These are phyloP conservation scores for Miniopterus natalensis DNA, from an alignment of 2,113 vertebrate species.

Conservation along the genomic window DNA sequence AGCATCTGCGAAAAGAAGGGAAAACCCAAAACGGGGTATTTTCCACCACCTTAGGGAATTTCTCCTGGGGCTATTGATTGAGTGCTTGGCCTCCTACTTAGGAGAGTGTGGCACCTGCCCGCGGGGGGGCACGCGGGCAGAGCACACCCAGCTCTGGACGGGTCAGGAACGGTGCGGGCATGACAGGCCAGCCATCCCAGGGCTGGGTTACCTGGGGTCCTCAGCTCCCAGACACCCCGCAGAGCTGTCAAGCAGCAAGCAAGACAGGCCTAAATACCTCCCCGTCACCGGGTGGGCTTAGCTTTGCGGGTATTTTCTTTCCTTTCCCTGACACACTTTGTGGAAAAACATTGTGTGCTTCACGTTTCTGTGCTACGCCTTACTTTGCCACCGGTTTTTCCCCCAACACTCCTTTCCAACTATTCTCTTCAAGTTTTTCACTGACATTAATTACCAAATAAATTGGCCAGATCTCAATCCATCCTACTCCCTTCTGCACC, in stretches of 20 bases:
- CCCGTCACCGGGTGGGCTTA: neutral
- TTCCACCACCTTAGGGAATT: conserved; percentile 21
- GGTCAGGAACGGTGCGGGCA: neutral
- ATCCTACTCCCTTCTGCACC: neutral
- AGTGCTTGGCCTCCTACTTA: neutral
- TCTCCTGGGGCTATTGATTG: conserved; percentile 62
- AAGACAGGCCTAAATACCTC: neutral
- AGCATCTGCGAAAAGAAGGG: neutral
- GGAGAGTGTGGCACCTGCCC: neutral
- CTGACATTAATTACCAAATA: conserved; percentile 8
- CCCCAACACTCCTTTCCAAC: neutral
- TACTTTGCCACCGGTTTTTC: neutral
- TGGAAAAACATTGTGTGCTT: neutral
- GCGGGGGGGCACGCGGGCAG: accelerated
- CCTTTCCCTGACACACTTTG: neutral
- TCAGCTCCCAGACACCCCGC: neutral
- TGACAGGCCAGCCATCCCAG: neutral
- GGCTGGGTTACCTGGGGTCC: neutral
- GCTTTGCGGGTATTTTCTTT: neutral
- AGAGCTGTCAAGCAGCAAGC: neutral
- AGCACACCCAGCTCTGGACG: too few relatives aligned
- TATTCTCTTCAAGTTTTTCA: conserved; percentile 20
- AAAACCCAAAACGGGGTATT: neutral
- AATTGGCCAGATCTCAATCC: conserved; percentile 2
- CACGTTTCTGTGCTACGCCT: neutral